These are phyloP conservation scores for Digitonthophagus gazella DNA, from an alignment of 2,888 invertebrate species.

Conservation along the genomic window DNA sequence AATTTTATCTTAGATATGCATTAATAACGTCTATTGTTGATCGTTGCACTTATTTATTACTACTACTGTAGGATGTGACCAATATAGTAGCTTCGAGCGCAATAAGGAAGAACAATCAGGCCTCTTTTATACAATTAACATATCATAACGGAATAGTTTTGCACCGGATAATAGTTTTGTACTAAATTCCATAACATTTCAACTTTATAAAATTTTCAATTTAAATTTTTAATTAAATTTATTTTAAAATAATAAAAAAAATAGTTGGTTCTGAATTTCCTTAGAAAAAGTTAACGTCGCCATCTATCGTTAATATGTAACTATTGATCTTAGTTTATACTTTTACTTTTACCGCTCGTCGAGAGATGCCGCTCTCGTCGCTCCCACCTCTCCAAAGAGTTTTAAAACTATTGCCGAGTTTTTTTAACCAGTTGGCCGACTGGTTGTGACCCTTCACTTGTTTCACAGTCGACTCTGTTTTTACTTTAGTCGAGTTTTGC, in stretches of 20 bases:
- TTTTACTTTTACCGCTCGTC: background rate
- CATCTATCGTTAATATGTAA: too few species aligned
- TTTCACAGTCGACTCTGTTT: conserved; percentile 8
- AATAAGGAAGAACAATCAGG: conserved; percentile 38
- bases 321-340: too few species aligned
- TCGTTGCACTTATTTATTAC: background rate
- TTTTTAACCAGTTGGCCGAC: conserved; percentile 20
- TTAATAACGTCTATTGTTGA: too few species aligned
- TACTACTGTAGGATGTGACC: conserved; percentile 33
- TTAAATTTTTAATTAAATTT: background rate
- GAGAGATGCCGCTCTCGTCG: conserved; percentile 20
- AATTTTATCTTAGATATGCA: too few species aligned
- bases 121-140: conserved; percentile 37
- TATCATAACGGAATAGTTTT: conserved; percentile 20
- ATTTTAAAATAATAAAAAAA: background rate
- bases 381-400: too few species aligned
- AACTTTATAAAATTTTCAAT: background rate
- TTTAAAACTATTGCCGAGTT: conserved; percentile 26
- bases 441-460: conserved; percentile 27
- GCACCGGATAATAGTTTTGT: background rate
- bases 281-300: too few species aligned
- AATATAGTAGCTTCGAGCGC: conserved; percentile 35
- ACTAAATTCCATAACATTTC: background rate
- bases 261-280: too few species aligned
- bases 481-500: background rate